A percentile compares a stretch with the other conserved stretches of the same genome.
phyloP scores from a whole-genome alignment of 2,113 vertebrate genomes.

The Dipodomys ordii region DNA sequence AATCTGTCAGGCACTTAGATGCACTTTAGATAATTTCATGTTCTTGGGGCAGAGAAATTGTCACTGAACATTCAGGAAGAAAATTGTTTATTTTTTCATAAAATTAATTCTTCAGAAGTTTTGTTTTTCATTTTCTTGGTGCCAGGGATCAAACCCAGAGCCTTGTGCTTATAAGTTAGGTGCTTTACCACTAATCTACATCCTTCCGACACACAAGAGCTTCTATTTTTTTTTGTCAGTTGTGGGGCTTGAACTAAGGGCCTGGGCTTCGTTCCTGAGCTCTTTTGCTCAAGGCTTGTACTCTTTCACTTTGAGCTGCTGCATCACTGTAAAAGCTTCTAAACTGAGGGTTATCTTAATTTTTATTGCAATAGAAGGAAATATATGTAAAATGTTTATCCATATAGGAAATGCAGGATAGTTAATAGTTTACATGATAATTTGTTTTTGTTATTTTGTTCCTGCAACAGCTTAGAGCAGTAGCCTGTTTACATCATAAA shows the following conservation, averaged over 20 bases:
- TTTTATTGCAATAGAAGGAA: slow-evolving; percentile 45
- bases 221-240: neutral
- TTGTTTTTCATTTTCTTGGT: neutral
- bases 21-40: slow-evolving; percentile 47
- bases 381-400: slow-evolving; percentile 25
- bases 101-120: slow-evolving; percentile 18
- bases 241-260: too few species aligned
- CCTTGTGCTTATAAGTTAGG: neutral
- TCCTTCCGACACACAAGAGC: neutral
- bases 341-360: slow-evolving; percentile 8
- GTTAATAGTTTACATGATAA: neutral
- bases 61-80: neutral
- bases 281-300: too few species aligned
- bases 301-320: too few species aligned
- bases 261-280: too few species aligned
- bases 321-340: neutral
- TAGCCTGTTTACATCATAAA: slow-evolving; percentile 51
- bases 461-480: neutral
- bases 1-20: slow-evolving; percentile 24
- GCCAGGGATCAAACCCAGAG: neutral
- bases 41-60: neutral
- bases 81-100: slow-evolving; percentile 21
- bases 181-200: neutral
- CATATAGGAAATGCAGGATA: neutral
- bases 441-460: slow-evolving; percentile 33